phyloP scores from a whole-genome alignment of 2,113 vertebrate genomes.

The Paedocypris sp. region DNA sequence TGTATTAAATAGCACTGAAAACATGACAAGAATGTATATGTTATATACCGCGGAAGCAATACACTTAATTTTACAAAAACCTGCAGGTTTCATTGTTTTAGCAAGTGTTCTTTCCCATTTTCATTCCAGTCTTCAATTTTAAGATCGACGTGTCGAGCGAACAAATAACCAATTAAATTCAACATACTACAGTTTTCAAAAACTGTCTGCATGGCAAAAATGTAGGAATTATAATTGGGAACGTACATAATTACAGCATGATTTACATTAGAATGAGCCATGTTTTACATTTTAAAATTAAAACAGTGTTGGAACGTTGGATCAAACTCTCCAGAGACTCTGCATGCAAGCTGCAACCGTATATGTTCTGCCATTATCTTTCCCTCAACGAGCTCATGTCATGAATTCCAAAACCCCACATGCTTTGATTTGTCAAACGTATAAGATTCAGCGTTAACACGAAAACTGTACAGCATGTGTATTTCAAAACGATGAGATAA shows the following conservation, averaged over 20 bases:
- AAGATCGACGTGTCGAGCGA: neutral
- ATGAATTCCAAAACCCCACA: neutral
- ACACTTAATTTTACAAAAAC: too few species aligned
- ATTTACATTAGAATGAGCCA: constrained; percentile 34
- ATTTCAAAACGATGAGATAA: too few species aligned
- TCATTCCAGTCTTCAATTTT: neutral
- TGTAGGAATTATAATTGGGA: constrained; percentile 1
- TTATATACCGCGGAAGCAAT: too few species aligned
- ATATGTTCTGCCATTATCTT: neutral
- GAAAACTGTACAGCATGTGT: too few species aligned
- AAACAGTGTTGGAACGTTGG: constrained; percentile 4
- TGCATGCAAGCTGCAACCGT: neutral
- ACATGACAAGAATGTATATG: too few species aligned
- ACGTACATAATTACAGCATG: constrained; percentile 24
- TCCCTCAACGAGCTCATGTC: neutral
- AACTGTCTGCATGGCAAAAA: neutral
- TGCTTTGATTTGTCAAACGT: too few species aligned
- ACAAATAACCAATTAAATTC: constrained; percentile 25
- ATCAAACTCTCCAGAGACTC: constrained; percentile 8
- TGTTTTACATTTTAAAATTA: constrained; percentile 22
- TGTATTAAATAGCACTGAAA: too few species aligned
- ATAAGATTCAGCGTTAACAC: too few species aligned
- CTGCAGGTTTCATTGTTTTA: neutral
- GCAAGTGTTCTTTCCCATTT: neutral
- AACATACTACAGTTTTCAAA: neutral